These are phyloP conservation scores for Pao palembangensis DNA, from an alignment of 2,113 vertebrate species.

Conservation along the genomic window DNA sequence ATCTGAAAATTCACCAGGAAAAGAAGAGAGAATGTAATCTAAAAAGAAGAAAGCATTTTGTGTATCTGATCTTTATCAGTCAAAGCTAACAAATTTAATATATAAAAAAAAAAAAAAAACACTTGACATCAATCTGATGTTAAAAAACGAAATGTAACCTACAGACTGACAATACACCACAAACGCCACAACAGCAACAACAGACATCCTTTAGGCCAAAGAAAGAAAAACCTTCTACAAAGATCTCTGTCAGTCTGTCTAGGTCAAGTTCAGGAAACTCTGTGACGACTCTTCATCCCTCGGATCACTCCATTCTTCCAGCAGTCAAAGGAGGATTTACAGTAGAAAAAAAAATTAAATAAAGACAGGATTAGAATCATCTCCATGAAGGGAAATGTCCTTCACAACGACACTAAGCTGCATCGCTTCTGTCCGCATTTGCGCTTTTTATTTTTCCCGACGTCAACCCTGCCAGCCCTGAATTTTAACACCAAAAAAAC, in stretches of 20 bases:
- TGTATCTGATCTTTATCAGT: constrained; percentile 4
- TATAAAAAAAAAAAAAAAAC: constrained; percentile 10
- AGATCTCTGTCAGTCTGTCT: constrained; percentile 49
- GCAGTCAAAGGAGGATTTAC: constrained; percentile 58
- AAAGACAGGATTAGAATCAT: constrained; percentile 41
- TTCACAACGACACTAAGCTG: constrained; percentile 19
- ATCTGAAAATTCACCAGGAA: constrained; percentile 2
- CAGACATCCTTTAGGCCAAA: constrained; percentile 34
- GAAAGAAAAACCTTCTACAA: constrained; percentile 46
- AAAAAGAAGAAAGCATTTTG: constrained; percentile 17
- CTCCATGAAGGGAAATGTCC: constrained; percentile 47
- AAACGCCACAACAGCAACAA: constrained; percentile 40
- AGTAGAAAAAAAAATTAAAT: constrained; percentile 46
- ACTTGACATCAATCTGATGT: constrained; percentile 28
- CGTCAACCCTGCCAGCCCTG: constrained; percentile 3
- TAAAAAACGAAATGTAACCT: constrained; percentile 35
- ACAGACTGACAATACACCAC: constrained; percentile 41
- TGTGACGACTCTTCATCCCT: constrained; percentile 34
- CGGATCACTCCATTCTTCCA: constrained; percentile 50
- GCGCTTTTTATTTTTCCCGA: constrained; percentile 20
- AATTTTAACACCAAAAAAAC: background rate
- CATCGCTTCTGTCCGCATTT: constrained; percentile 7
- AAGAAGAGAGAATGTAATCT: constrained; percentile 12
- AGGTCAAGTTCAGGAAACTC: constrained; percentile 34
- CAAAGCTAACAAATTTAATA: constrained; percentile 24